phyloP scores from a whole-genome alignment of 2,113 vertebrate genomes.

The Rhabdornis inornatus region DNA sequence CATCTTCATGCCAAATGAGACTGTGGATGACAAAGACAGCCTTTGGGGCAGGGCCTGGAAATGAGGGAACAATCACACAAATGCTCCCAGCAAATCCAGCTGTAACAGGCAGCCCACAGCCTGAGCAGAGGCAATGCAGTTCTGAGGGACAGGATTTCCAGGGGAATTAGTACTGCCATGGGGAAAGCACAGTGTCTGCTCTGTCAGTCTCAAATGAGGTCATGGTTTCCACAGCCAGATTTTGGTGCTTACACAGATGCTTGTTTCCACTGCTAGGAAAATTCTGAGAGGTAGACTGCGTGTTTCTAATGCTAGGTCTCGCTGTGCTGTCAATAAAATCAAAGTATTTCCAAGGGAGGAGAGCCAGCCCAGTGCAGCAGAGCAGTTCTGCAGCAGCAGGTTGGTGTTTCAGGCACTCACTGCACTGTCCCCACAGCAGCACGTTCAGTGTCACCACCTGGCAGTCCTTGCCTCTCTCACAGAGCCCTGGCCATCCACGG shows the following conservation, averaged over 20 bases:
- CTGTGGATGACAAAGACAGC: background rate
- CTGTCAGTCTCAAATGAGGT: background rate
- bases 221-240: background rate
- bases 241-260: background rate
- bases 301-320: background rate
- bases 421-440: background rate
- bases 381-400: background rate
- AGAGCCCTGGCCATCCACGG: accelerated
- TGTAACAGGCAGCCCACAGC: background rate
- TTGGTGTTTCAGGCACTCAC: background rate
- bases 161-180: background rate
- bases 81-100: background rate
- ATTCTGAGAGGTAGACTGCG: background rate
- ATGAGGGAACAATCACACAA: background rate
- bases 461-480: background rate
- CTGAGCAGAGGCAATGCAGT: background rate
- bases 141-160: background rate
- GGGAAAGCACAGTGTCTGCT: background rate
- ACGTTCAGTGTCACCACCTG: background rate
- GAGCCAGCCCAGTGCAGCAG: background rate
- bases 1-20: background rate
- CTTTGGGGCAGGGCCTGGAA: background rate
- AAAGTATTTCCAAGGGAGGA: background rate
- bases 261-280: background rate
- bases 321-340: background rate